phyloP scores from a whole-genome alignment of 2,113 vertebrate genomes.

The Seriola aureovittata region DNA sequence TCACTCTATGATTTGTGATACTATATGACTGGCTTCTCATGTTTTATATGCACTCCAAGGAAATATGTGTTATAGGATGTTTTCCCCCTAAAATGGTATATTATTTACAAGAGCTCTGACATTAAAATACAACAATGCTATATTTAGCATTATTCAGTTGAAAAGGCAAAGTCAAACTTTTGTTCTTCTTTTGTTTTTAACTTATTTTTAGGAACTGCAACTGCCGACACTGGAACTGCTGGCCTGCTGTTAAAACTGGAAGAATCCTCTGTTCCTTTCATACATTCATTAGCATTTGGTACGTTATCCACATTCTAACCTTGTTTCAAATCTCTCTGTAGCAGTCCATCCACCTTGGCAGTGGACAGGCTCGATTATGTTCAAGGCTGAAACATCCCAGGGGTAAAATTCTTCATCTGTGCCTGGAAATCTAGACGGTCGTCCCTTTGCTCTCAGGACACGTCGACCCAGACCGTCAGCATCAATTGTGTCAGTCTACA shows the following conservation, averaged over 20 bases:
- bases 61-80: not conserved
- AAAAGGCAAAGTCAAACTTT: not conserved
- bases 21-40: not conserved
- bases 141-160: not conserved
- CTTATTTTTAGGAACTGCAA: not conserved
- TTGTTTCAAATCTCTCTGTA: constrained; percentile 50
- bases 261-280: constrained; percentile 7
- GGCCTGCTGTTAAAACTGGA: not conserved
- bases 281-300: constrained; percentile 34
- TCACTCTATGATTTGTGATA: not conserved
- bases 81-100: not conserved
- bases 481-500: constrained; percentile 64
- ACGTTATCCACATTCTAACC: constrained; percentile 53
- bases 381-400: constrained; percentile 67
- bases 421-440: constrained; percentile 57
- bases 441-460: constrained; percentile 63
- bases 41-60: not conserved
- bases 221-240: not conserved
- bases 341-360: constrained; percentile 65
- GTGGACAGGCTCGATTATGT: constrained; percentile 71
- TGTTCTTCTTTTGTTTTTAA: not conserved
- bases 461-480: constrained; percentile 49
- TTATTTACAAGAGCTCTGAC: not conserved
- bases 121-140: not conserved
- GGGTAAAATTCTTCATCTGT: constrained; percentile 69